A percentile compares a stretch with the other conserved stretches of the same genome.
phyloP scores from a whole-genome alignment of 2,113 vertebrate genomes.

The Eptesicus fuscus region DNA sequence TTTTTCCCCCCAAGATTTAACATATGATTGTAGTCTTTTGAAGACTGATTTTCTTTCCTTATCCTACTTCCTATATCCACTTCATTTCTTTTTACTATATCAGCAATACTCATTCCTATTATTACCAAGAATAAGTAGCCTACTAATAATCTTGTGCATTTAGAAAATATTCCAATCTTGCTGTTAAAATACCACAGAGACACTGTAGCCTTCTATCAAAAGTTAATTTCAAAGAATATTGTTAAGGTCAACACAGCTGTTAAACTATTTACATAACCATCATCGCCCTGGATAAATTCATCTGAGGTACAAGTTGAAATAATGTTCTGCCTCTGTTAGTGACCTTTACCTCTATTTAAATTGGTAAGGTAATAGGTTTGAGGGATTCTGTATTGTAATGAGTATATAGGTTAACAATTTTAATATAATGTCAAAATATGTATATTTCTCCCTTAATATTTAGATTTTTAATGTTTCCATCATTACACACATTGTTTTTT shows the following conservation, averaged over 20 bases:
- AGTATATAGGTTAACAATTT: neutral
- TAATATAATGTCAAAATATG: neutral
- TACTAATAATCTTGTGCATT: neutral
- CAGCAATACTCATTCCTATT: neutral
- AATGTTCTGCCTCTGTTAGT: neutral
- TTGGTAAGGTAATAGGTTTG: neutral
- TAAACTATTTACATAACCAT: conserved; percentile 16
- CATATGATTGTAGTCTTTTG: neutral
- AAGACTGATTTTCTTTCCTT: neutral
- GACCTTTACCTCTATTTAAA: neutral
- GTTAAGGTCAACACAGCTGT: conserved; percentile 15
- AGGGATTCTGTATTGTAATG: neutral
- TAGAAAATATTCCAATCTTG: conserved; percentile 7
- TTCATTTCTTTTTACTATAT: neutral
- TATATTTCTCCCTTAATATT: neutral
- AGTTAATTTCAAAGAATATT: conserved; percentile 36
- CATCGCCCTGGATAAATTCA: neutral
- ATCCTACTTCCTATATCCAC: neutral
- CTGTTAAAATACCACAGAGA: neutral
- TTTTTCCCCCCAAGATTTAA: neutral
- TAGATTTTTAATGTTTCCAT: neutral
- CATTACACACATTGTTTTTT: neutral
- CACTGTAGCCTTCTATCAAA: neutral
- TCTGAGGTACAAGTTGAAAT: neutral
- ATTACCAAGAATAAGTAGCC: neutral